These are phyloP conservation scores for Leptogaster cylindrica DNA, from an alignment of 2,888 invertebrate genomes.

Conservation along the genomic window DNA sequence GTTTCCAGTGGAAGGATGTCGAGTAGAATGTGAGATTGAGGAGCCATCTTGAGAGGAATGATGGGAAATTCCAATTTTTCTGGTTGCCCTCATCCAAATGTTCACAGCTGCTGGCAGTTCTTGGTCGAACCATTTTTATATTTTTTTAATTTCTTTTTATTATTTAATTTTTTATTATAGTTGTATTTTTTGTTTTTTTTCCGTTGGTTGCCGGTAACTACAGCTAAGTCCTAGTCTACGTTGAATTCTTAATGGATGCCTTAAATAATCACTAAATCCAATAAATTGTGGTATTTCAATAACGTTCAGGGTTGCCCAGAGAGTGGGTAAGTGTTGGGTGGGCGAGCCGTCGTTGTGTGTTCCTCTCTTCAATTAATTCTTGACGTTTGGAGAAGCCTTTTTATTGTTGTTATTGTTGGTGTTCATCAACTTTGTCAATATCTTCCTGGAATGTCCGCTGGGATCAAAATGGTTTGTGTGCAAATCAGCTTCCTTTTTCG, in stretches of 20 bases:
- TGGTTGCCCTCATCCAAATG: not conserved
- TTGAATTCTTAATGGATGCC: not conserved
- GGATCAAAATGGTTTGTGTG: conserved; percentile 94
- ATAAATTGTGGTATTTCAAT: conserved; percentile 8
- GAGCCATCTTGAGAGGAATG: conserved; percentile 39
- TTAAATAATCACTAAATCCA: not conserved
- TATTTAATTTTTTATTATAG: too few species aligned
- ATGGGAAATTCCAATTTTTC: conserved; percentile 29
- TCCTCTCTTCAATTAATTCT: conserved; percentile 1
- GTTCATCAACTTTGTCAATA: conserved; percentile 83
- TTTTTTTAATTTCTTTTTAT: too few species aligned
- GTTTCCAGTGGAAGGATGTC: conserved; percentile 38
- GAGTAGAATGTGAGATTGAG: conserved; percentile 36
- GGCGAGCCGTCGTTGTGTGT: too few species aligned
- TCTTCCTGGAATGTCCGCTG: conserved; percentile 91
- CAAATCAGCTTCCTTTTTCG: conserved; percentile 85
- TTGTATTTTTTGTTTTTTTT: not conserved
- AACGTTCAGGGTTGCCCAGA: conserved; percentile 1
- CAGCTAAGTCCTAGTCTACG: conserved; percentile 3
- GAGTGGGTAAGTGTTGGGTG: not conserved
- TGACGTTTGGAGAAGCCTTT: conserved; percentile 60
- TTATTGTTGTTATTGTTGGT: conserved; percentile 83
- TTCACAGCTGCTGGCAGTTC: not conserved
- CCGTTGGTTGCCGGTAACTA: not conserved
- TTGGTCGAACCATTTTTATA: conserved; percentile 10